Conservation (phyloP, 2,797 vertebrate genomes). For the Chromobotia macracanthus region DNA sequence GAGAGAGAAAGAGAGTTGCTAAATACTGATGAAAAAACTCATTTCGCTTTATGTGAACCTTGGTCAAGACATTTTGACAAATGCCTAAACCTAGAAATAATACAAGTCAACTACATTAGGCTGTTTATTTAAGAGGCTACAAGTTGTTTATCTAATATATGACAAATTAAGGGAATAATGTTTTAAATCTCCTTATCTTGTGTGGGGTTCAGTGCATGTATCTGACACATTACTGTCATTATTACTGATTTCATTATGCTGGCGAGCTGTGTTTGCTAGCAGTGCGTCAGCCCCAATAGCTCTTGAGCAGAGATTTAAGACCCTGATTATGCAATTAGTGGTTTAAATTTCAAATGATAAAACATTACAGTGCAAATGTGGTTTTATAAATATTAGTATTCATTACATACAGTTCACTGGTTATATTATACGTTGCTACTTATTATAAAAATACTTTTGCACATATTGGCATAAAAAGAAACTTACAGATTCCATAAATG, state of each 20-base stretch:
- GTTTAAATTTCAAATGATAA: not conserved
- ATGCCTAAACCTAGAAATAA: slow-evolving; percentile 15
- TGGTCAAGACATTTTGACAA: slow-evolving; percentile 32
- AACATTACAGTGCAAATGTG: slow-evolving; percentile 24
- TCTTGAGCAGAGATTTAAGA: not conserved
- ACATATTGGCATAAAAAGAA: slow-evolving; percentile 7
- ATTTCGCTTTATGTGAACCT: not conserved
- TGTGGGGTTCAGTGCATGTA: not conserved
- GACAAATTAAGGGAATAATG: not conserved
- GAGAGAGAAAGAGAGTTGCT: not conserved
- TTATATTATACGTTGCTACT: not conserved
- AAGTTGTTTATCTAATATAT: slow-evolving; percentile 11
- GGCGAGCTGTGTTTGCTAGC: not conserved
- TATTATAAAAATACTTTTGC: not conserved
- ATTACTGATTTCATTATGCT: not conserved
- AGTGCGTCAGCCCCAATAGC: slow-evolving; percentile 6
- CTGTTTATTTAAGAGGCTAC: not conserved
- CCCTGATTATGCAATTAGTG: slow-evolving; percentile 1
- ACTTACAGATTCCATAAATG: slow-evolving; percentile 21
- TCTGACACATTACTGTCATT: slow-evolving; percentile 9
- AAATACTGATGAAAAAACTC: not conserved
- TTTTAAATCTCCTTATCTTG: not conserved
- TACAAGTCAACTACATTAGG: not conserved
- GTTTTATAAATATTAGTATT: not conserved
- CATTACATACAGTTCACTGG: not conserved